Percentiles rank a stretch among this genome's conserved stretches.
Conservation (phyloP, 2,113 vertebrate species). For the Chaetorhynchus papuensis region DNA sequence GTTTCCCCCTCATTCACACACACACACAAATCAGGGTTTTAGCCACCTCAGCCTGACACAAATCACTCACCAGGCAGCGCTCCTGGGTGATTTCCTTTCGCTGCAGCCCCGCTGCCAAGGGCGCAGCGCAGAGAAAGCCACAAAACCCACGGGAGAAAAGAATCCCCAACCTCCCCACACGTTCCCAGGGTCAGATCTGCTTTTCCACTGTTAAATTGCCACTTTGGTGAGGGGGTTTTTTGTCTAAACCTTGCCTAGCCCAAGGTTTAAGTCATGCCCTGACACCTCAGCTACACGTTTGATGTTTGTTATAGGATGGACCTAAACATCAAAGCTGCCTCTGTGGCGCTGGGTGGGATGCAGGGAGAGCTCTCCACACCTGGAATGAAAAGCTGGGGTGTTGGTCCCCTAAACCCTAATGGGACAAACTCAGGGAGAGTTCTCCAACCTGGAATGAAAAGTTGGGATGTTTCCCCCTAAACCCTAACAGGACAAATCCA, state of each 20-base stretch:
- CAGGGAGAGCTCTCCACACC: neutral
- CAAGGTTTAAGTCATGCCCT: neutral
- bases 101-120: neutral
- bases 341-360: neutral
- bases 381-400: neutral
- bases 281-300: neutral
- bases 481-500: fast-evolving
- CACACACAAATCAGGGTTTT: neutral
- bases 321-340: neutral
- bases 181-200: neutral
- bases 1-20: neutral
- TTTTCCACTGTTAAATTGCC: neutral
- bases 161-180: neutral
- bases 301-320: neutral
- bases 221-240: neutral
- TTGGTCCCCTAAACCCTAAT: neutral
- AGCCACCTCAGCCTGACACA: neutral
- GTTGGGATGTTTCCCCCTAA: neutral
- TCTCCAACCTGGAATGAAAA: neutral
- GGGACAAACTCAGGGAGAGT: neutral
- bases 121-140: neutral
- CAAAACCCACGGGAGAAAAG: conserved; percentile 16
- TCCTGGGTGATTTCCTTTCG: neutral
- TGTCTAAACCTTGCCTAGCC: neutral
- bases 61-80: neutral